Evolutionary conservation across 1,140 invertebrate genomes (phyloP).

Genomic region (Drosophila yakuba): DNA sequence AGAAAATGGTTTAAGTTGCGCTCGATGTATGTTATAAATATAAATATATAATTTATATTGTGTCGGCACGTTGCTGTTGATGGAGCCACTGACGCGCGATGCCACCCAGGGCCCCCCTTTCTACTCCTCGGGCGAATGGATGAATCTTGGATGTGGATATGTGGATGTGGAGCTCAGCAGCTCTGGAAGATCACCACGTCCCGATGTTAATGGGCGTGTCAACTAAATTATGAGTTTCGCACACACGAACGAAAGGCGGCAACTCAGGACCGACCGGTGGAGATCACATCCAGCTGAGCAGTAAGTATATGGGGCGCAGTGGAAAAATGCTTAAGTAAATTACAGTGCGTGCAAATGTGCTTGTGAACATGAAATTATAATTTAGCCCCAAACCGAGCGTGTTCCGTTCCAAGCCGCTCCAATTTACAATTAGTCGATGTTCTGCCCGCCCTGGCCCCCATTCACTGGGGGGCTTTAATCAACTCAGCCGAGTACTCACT

Average conservation of each 20-base stretch:
- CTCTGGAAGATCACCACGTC: constrained; percentile 14
- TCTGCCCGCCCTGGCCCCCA: constrained; percentile 7
- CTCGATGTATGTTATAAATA: constrained; percentile 54
- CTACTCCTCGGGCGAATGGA: not conserved
- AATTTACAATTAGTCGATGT: constrained; percentile 74
- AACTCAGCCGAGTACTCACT: constrained; percentile 38
- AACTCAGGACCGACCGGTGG: constrained; percentile 15
- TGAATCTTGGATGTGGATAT: constrained; percentile 8
- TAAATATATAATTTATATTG: constrained; percentile 77
- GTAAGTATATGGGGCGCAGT: constrained; percentile 64
- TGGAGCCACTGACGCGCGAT: constrained; percentile 76
- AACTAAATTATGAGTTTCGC: constrained; percentile 83
- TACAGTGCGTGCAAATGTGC: constrained; percentile 84
- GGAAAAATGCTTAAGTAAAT: constrained; percentile 83
- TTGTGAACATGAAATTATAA: constrained; percentile 84
- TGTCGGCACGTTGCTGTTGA: constrained; percentile 73
- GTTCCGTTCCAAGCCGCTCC: constrained; percentile 40
- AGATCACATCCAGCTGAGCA: constrained; percentile 27
- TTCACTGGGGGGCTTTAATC: constrained; percentile 57
- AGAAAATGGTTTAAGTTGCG: not conserved
- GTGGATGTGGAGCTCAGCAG: not conserved
- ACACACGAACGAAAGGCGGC: constrained; percentile 60
- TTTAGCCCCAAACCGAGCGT: constrained; percentile 45
- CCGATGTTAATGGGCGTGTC: constrained; percentile 78
- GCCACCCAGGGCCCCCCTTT: constrained; percentile 57